A percentile compares a stretch with the other conserved stretches of the same genome.
These are phyloP conservation scores for Sus scrofa DNA, from an alignment of 2,113 vertebrate species.

Conservation along the genomic window DNA sequence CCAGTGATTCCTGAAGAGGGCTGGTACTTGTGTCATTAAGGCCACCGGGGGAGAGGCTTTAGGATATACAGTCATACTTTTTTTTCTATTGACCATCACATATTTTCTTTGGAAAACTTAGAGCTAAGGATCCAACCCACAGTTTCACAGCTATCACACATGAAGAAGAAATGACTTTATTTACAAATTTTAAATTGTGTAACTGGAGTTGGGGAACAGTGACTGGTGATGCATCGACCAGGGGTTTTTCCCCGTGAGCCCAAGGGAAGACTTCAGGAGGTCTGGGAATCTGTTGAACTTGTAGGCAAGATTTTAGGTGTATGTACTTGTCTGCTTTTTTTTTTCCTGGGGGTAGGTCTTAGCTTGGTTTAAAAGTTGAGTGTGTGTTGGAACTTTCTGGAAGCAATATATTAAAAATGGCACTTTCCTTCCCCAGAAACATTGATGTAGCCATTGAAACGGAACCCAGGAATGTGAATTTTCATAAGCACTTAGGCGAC, in stretches of 20 bases:
- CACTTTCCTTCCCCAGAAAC: neutral
- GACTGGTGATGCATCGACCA: neutral
- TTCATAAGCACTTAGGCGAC: neutral
- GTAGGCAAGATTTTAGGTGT: neutral
- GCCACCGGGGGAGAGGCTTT: neutral
- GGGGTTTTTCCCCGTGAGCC: neutral
- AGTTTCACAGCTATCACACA: neutral
- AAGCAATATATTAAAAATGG: constrained; percentile 21
- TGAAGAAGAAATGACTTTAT: constrained; percentile 30
- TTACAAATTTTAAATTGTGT: constrained; percentile 5
- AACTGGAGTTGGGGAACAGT: neutral
- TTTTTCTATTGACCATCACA: constrained; percentile 54
- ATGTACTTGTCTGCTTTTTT: neutral
- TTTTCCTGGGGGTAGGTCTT: neutral
- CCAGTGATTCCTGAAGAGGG: neutral
- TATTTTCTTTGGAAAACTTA: constrained; percentile 52
- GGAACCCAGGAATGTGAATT: neutral
- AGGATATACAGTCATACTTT: neutral
- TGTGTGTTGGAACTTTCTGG: neutral
- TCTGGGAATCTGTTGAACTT: neutral
- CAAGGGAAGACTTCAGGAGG: neutral
- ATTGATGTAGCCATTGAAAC: constrained; percentile 20
- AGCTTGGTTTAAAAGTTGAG: constrained; percentile 23
- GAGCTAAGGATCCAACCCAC: neutral
- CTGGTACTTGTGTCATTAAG: neutral